phyloP scores from a whole-genome alignment of 35 echinoderm and acorn worm genomes.

The Heliocidaris erythrogramma region DNA sequence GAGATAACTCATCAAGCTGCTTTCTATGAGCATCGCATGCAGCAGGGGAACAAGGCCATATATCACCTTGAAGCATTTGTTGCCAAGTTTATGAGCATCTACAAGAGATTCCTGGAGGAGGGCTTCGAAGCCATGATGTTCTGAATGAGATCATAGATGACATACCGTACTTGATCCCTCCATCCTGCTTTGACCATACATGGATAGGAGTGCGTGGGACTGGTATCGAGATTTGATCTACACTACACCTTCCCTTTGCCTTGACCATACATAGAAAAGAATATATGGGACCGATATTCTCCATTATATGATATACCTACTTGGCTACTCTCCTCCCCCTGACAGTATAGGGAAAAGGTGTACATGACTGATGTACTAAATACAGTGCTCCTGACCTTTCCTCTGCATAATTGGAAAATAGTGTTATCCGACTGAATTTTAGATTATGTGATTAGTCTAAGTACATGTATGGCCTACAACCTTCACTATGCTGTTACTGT shows the following conservation, averaged over 20 bases:
- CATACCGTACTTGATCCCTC: not conserved
- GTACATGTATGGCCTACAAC: too few relatives aligned
- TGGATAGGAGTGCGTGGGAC: too few relatives aligned
- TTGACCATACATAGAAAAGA: not conserved
- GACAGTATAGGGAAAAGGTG: too few relatives aligned
- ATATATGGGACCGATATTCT: not conserved
- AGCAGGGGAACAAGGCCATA: constrained; percentile 88
- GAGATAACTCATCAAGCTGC: constrained; percentile 92
- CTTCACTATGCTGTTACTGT: too few relatives aligned
- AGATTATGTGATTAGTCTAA: too few relatives aligned
- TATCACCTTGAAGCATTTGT: constrained; percentile 98
- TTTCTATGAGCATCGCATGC: constrained; percentile 96
- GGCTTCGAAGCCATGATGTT: constrained; percentile 94
- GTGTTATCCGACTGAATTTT: too few relatives aligned
- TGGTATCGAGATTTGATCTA: too few relatives aligned
- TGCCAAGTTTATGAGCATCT: constrained; percentile 99
- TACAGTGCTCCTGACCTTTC: too few relatives aligned
- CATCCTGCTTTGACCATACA: not conserved
- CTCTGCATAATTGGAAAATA: too few relatives aligned
- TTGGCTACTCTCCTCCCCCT: too few relatives aligned
- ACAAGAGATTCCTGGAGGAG: constrained; percentile 96
- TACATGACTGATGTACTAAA: too few relatives aligned
- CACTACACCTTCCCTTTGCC: too few relatives aligned
- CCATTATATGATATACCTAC: not conserved
- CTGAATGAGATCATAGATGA: constrained; percentile 39